Base-by-base conservation (phyloP, 2,888 invertebrate species). In the Archips xylosteana region DNA sequence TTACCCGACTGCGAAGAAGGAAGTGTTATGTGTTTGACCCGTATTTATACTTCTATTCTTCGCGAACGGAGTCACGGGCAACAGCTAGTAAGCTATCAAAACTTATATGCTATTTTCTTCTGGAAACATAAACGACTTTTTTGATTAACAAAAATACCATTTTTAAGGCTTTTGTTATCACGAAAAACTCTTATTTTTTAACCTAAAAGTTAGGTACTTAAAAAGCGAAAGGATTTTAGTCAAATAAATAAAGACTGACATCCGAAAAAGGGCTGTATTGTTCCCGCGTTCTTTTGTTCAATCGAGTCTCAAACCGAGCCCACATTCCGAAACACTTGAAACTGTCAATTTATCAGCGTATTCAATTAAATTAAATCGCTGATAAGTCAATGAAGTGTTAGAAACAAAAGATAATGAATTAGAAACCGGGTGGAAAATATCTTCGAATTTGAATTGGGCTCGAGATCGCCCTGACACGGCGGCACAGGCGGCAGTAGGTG, bases 341-440 rank as follows among this genome's bases (percentile, higher is more conserved):
- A 32, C 60, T 36, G 60, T 60, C 45, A 61, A 54, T 67, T 62
- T 57, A 67, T 71, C 62, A 36, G 34, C 15, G 15, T 34, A 47
- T 47, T 72, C 59, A 67, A 62, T 72, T 67, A 45, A 72, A 67
- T 67, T 54, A 62, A 67, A 67, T 66, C 51, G 42, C 45, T 61
- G 71, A 71, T 71, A 71, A 71, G 72, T 72, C 66, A 67, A 62
- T 67, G 72, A 72, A 72, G 71, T 60, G 49, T 57, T 60, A 66
- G 39, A 47, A 39, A 39, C 39, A 66, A 66, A 63, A 71, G 72
- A 72, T 72, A 72, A 64, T 65, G 51, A 64, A 74, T 73, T 73
- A 12, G 60, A 60, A 9, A 59, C 47, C 9, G 59, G 51, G 51
- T 64, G 59, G 68, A 45, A 73, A 71, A 61, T 54, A 61, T 72